Percentiles rank a stretch among this genome's conserved stretches.
Conservation (phyloP, 2,888 invertebrate species). For the Hylaea fasciaria region DNA sequence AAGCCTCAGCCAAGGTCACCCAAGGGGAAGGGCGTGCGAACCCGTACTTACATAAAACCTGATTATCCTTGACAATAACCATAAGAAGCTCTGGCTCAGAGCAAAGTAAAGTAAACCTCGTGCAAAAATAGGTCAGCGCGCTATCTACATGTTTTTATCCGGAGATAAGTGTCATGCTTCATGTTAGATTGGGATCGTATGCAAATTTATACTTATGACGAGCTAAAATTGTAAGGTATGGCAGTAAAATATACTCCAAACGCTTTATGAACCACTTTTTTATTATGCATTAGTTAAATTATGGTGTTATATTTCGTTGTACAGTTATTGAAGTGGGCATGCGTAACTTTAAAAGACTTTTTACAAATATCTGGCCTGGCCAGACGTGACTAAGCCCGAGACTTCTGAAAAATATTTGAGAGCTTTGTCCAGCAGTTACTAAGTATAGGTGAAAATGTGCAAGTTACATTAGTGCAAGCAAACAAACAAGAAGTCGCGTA, state of each 20-base stretch:
- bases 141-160: conserved; percentile 26
- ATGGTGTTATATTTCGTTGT: too few species aligned
- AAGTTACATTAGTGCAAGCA: too few species aligned
- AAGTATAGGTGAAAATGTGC: too few species aligned
- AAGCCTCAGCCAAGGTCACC: conserved; percentile 45
- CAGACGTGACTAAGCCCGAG: too few species aligned
- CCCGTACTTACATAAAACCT: conserved; percentile 49
- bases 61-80: conserved; percentile 45
- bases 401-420: too few species aligned
- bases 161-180: conserved; percentile 22
- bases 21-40: conserved; percentile 48
- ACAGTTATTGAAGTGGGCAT: too few species aligned
- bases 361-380: too few species aligned
- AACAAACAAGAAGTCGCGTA: too few species aligned
- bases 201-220: background rate
- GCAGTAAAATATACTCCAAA: background rate
- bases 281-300: too few species aligned
- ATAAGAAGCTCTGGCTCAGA: conserved; percentile 30
- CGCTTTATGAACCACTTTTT: too few species aligned
- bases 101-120: conserved; percentile 23
- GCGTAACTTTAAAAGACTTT: too few species aligned
- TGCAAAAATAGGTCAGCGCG: conserved; percentile 25
- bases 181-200: conserved; percentile 14
- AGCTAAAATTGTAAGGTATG: background rate
- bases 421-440: too few species aligned